These are phyloP conservation scores for Meliscaeva auricollis DNA, from an alignment of 2,888 invertebrate species.

Conservation along the genomic window DNA sequence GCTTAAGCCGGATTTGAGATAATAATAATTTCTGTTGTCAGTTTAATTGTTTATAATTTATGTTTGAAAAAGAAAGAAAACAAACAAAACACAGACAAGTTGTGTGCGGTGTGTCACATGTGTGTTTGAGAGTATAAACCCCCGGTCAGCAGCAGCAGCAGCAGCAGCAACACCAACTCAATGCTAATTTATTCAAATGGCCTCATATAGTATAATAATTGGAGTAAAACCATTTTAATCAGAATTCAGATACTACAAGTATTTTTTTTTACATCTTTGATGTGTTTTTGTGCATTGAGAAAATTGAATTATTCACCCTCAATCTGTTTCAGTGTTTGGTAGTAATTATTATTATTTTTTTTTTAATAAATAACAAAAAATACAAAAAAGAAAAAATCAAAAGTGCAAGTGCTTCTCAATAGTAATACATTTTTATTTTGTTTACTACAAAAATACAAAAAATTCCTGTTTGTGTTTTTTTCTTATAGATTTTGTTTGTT, in stretches of 20 bases:
- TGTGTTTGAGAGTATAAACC: conserved; percentile 39
- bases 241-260: not conserved
- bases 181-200: conserved; percentile 66
- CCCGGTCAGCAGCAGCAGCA: conserved; percentile 17
- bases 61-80: conserved; percentile 13
- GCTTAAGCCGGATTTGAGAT: conserved; percentile 22
- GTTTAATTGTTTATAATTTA: conserved; percentile 24
- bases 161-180: conserved; percentile 29
- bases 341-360: conserved; percentile 4
- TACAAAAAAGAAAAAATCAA: too few species aligned
- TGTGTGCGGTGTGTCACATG: conserved; percentile 48
- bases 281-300: not conserved
- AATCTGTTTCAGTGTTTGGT: conserved; percentile 23
- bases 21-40: conserved; percentile 29
- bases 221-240: conserved; percentile 36
- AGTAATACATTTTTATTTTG: conserved; percentile 19
- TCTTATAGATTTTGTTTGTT: conserved; percentile 21
- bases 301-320: conserved; percentile 3
- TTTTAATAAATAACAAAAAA: conserved; percentile 18
- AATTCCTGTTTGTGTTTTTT: conserved; percentile 59
- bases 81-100: conserved; percentile 51
- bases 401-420: conserved; percentile 36
- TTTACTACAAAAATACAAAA: not conserved
- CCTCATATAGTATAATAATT: conserved; percentile 60
- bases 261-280: conserved; percentile 2